Percentiles rank a stretch among this genome's conserved stretches.
Conservation (phyloP, 2,888 invertebrate species). For the Scaptomyza cyrtandrae region DNA sequence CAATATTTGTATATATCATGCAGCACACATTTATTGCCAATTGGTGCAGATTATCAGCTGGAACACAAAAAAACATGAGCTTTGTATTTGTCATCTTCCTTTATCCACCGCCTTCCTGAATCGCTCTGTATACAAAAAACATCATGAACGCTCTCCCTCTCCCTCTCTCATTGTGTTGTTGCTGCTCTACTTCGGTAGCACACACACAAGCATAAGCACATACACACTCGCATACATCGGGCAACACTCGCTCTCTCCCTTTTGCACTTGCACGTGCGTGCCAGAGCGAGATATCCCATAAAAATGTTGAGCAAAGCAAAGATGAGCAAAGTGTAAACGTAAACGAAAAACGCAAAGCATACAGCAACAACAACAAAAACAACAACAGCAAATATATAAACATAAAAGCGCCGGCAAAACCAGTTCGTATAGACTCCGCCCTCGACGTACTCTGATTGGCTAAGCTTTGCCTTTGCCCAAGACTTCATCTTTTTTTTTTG, state of each 20-base stretch:
- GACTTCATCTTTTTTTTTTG: constrained; percentile 71
- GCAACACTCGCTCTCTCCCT: constrained; percentile 56
- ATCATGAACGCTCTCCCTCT: constrained; percentile 34
- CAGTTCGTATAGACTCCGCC: constrained; percentile 82
- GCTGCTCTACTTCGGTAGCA: constrained; percentile 39
- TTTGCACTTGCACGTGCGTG: constrained; percentile 55
- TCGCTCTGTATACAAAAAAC: constrained; percentile 9
- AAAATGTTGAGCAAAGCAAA: constrained; percentile 72
- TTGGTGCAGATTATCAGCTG: constrained; percentile 74
- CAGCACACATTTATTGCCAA: constrained; percentile 26
- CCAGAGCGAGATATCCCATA: constrained; percentile 83
- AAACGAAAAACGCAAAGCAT: constrained; percentile 64
- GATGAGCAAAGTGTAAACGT: constrained; percentile 77
- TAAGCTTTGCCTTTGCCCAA: constrained; percentile 75
- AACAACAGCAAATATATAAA: constrained; percentile 59
- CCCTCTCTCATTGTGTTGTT: constrained; percentile 10
- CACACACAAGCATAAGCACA: constrained; percentile 21
- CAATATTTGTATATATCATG: background rate
- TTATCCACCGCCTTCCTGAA: constrained; percentile 50
- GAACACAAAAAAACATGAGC: constrained; percentile 1
- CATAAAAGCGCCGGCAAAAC: constrained; percentile 75
- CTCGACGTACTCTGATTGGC: constrained; percentile 81
- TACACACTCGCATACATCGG: constrained; percentile 39
- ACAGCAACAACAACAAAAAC: constrained; percentile 50
- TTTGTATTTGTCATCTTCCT: constrained; percentile 42